Evolutionary conservation across 2,888 invertebrate genomes (phyloP).

Genomic region (Euzophera pinguis): DNA sequence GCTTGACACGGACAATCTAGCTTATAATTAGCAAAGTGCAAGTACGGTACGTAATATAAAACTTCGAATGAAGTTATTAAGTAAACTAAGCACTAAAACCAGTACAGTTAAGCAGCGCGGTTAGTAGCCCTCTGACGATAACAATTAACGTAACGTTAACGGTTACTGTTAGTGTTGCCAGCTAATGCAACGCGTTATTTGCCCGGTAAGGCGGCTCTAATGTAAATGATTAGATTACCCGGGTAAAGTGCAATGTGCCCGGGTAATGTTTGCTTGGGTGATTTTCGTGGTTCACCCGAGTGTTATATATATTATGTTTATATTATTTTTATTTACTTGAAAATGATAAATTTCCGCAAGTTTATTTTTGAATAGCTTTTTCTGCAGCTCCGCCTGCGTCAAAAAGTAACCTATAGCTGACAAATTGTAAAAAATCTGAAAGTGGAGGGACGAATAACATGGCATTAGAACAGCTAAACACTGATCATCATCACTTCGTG

Average conservation of each 20-base stretch:
- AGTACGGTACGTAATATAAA: neutral
- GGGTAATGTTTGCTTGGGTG: neutral
- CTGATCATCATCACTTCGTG: no score
- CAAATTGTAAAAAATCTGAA: no score
- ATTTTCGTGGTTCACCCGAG: no score
- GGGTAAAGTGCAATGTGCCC: constrained; percentile 3
- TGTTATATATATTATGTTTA: neutral
- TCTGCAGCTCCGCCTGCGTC: no score
- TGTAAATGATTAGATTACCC: constrained; percentile 6
- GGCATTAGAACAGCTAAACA: no score
- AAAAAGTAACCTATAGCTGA: no score
- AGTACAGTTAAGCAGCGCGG: neutral
- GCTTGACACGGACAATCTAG: no score
- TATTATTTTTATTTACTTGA: no score
- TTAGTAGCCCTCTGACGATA: constrained; percentile 41
- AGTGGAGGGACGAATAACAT: no score
- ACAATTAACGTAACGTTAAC: constrained; percentile 66
- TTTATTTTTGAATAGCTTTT: no score
- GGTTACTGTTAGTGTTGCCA: constrained; percentile 56
- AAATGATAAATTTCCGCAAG: no score
- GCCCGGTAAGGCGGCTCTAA: constrained; percentile 10
- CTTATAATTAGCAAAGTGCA: neutral
- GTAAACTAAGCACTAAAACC: neutral
- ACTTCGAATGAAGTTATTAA: neutral
- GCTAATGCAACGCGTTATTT: constrained; percentile 61